These are phyloP conservation scores for Scaptomyza reducta DNA, from an alignment of 2,888 invertebrate species.

Conservation along the genomic window DNA sequence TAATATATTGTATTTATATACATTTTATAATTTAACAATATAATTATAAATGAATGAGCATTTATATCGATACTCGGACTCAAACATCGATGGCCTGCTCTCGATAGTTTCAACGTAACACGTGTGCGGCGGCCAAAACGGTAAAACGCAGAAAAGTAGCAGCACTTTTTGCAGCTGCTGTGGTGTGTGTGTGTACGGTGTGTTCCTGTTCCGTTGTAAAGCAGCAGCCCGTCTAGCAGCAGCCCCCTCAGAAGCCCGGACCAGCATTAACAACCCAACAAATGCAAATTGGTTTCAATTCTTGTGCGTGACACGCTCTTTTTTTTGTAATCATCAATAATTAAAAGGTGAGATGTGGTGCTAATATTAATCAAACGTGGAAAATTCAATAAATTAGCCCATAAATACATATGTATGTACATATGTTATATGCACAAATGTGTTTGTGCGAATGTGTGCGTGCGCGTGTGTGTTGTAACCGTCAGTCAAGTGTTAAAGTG, in stretches of 20 bases:
- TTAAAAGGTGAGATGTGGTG: conserved; percentile 50
- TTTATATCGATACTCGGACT: conserved; percentile 26
- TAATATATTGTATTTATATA: neutral
- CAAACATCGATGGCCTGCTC: conserved; percentile 1
- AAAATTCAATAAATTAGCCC: conserved; percentile 74
- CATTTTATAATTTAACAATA: neutral
- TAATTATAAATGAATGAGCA: neutral
- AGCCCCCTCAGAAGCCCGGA: conserved; percentile 52
- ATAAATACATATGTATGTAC: conserved; percentile 17
- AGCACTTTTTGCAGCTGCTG: conserved; percentile 73
- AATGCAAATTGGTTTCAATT: conserved; percentile 53
- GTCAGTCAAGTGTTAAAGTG: conserved; percentile 45
- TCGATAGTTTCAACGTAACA: conserved; percentile 55
- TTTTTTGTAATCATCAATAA: conserved; percentile 40
- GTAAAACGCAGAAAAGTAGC: conserved; percentile 62
- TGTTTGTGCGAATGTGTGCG: conserved; percentile 31
- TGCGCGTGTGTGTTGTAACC: conserved; percentile 65
- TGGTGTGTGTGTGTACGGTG: conserved; percentile 66
- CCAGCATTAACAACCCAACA: conserved; percentile 56
- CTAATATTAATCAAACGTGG: conserved; percentile 42
- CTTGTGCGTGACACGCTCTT: conserved; percentile 54
- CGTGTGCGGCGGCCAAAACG: conserved; percentile 61
- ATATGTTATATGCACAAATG: conserved; percentile 27
- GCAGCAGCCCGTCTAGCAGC: conserved; percentile 54
- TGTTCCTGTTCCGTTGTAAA: conserved; percentile 63